Evolutionary conservation across 2,797 vertebrate species (phyloP), one percentile per base, ranked within the genome.

Genomic region (Peromyscus attwateri): DNA sequence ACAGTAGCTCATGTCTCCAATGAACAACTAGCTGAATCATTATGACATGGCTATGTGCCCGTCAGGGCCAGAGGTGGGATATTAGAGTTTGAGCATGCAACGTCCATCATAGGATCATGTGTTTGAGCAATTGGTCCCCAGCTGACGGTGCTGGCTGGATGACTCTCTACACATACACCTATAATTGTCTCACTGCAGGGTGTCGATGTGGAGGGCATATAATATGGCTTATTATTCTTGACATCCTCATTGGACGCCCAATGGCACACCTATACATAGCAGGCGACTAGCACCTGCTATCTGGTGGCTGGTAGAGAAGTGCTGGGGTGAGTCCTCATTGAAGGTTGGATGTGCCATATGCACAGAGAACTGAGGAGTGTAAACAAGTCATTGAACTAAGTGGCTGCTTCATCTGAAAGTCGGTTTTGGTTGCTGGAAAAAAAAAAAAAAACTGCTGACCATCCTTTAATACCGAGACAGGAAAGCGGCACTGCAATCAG

Each of bases 401-500:
- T 94, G 92, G 89, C 91, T 84, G 87, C 89, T 89, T 94, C 95
- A 57, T 94, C 60, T 95, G 91, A 84, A 87, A 84, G 91, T 62
- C 76, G n/a, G 87, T 91, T 95, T 95, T 81, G 80, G 89, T 95
- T 89, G 92, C 83, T 90, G 75, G 1, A n/a, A 83, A 64, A 82
- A 71, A 70, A 34, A 82, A 92, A 96, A 95, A 95, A 88, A 40
- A 40, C 40, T 37, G 71, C 75, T 94, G 96, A 87, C 92, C 76
- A 14, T 88, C 75, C 81, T 96, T 93, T 89, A 97, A 94, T 93
- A 93, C 75, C 0, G n/a, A 95, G 96, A 89, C 75, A 91, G 95
- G 91, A 95, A 97, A 94, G 92, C 73, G 62, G 92, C 23, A 70
- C 37, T 57, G 76, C 94, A 95, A 97, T 97, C 96, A 97, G 89